Conservation (phyloP, 2,888 invertebrate genomes). For the Agrilus cyanescens region DNA sequence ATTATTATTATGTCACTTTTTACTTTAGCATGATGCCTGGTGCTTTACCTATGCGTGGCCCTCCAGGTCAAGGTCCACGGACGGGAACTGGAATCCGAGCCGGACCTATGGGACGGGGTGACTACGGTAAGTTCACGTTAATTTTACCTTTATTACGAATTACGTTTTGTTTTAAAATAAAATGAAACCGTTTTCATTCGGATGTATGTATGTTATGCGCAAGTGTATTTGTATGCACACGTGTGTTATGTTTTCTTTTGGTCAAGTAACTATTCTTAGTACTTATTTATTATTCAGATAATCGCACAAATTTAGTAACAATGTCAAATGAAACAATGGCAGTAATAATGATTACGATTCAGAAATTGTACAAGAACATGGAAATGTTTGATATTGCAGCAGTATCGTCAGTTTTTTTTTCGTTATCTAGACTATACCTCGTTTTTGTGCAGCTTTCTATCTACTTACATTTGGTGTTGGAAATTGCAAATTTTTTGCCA, state of each 20-base stretch:
- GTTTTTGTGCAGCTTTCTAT: not conserved
- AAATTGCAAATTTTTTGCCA: too few species aligned
- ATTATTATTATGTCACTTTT: too few species aligned
- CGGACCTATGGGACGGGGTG: slow-evolving; percentile 69
- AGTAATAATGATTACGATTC: not conserved
- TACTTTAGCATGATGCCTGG: slow-evolving; percentile 48
- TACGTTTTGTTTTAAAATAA: too few species aligned
- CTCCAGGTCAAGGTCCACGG: slow-evolving; percentile 29
- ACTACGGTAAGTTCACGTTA: slow-evolving; percentile 67
- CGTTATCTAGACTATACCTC: too few species aligned
- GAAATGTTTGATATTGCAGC: not conserved
- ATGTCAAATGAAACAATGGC: not conserved
- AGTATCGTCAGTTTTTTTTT: not conserved
- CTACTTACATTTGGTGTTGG: too few species aligned
- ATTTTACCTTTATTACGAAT: too few species aligned
- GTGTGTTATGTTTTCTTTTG: slow-evolving; percentile 16
- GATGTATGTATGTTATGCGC: too few species aligned
- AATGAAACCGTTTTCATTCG: too few species aligned
- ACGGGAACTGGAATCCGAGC: slow-evolving; percentile 41
- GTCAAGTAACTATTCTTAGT: slow-evolving; percentile 34
- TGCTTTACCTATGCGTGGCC: slow-evolving; percentile 49
- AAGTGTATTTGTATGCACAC: not conserved
- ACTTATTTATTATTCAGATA: not conserved
- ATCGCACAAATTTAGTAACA: too few species aligned
- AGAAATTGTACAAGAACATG: not conserved